Conservation (phyloP, 2,888 invertebrate genomes). For the Parnassius mnemosyne region DNA sequence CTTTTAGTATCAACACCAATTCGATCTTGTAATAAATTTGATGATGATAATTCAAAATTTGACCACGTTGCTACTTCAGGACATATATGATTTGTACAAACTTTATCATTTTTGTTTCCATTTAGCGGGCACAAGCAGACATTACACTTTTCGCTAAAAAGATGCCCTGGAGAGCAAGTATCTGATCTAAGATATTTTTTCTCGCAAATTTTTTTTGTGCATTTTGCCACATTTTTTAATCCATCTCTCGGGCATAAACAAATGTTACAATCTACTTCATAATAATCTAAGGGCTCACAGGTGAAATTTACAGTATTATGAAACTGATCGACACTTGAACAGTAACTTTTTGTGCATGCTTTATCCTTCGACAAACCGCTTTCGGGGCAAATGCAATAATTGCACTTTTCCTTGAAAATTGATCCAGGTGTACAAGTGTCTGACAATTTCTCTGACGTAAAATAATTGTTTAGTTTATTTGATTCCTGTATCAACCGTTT, state of each 20-base stretch:
- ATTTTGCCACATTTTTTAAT: conserved; percentile 63
- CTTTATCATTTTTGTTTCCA: conserved; percentile 55
- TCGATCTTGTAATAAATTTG: conserved; percentile 43
- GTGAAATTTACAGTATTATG: conserved; percentile 39
- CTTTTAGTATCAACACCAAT: conserved; percentile 39
- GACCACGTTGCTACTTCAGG: conserved; percentile 51
- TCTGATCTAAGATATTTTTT: conserved; percentile 54
- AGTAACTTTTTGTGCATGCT: conserved; percentile 60
- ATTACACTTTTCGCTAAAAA: conserved; percentile 68
- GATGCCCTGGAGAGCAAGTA: conserved; percentile 54
- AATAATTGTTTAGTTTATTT: conserved; percentile 35
- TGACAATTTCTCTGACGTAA: conserved; percentile 29
- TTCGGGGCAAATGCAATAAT: conserved; percentile 68
- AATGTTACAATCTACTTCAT: conserved; percentile 66
- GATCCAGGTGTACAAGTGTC: conserved; percentile 56
- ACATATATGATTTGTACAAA: conserved; percentile 60
- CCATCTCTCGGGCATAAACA: conserved; percentile 65
- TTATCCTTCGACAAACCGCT: conserved; percentile 49
- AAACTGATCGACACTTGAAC: conserved; percentile 35
- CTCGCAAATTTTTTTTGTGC: conserved; percentile 69
- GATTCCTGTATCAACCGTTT: conserved; percentile 46
- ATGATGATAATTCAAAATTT: conserved; percentile 51
- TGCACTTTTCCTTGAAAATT: conserved; percentile 59
- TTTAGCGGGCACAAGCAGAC: conserved; percentile 69
- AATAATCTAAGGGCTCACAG: conserved; percentile 65